A percentile compares a stretch with the other conserved stretches of the same genome.
phyloP scores from a whole-genome alignment of 1,140 invertebrate genomes.

The Mycetomoellerius zeteki region DNA sequence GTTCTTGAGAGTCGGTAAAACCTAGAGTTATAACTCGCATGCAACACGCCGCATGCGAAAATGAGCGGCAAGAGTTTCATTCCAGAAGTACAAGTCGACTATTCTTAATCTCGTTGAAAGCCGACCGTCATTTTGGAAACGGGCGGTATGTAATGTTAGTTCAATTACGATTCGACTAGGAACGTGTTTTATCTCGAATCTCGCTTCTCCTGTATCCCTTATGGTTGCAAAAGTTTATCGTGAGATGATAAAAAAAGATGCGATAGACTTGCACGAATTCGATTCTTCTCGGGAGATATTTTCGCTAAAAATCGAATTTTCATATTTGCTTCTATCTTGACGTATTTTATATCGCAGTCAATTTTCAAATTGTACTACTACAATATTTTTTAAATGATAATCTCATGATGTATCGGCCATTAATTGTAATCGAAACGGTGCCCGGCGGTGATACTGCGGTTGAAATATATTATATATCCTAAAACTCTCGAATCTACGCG shows the following conservation, averaged over 20 bases:
- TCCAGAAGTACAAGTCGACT: slow-evolving; percentile 69
- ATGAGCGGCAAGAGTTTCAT: slow-evolving; percentile 73
- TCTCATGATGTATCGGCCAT: neutral
- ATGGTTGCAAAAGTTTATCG: slow-evolving; percentile 25
- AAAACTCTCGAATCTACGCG: slow-evolving; percentile 10
- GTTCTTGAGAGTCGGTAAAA: slow-evolving; percentile 67
- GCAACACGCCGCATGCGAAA: slow-evolving; percentile 76
- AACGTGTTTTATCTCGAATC: slow-evolving; percentile 39
- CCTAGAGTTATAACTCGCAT: slow-evolving; percentile 74
- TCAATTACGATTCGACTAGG: slow-evolving; percentile 71
- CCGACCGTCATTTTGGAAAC: slow-evolving; percentile 81
- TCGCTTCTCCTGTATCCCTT: neutral
- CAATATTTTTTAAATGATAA: slow-evolving; percentile 2
- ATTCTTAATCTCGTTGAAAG: slow-evolving; percentile 84
- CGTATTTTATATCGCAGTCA: neutral
- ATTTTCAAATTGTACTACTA: neutral
- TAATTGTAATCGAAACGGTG: slow-evolving; percentile 18
- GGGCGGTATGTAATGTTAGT: slow-evolving; percentile 70
- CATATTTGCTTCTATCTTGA: neutral
- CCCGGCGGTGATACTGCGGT: slow-evolving; percentile 9
- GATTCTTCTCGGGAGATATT: neutral
- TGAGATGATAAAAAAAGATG: slow-evolving; percentile 41
- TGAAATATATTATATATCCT: slow-evolving; percentile 8
- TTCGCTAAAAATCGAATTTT: neutral
- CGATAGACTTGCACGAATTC: neutral